Evolutionary conservation across 2,113 vertebrate species (phyloP), one percentile per base, ranked within the genome.

Genomic region (Nettapus auritus): DNA sequence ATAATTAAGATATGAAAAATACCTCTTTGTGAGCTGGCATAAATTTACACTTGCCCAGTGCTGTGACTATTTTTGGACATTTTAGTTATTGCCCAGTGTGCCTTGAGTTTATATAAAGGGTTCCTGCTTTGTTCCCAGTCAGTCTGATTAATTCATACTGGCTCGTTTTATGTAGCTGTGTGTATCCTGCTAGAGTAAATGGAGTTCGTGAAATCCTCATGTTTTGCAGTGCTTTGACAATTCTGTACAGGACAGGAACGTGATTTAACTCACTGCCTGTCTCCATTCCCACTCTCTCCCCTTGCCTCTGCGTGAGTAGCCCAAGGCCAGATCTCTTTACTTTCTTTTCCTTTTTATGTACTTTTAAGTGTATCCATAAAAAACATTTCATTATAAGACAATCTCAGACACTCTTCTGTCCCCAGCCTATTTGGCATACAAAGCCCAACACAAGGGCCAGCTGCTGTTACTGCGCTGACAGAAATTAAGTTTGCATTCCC

Each of bases 111-210:
- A 83, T 91, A 83, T 60, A 78, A 82, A 85, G 82, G 81, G 46
- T 64, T 92, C 63, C 44, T 89, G 17, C 89, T 82, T 89, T 56
- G 19, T 85, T 96, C 87, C 79, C 84, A 8, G 57, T 89, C 21
- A 0, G 4, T 70, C 88, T 66, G 50, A 91, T 86, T 93, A 53
- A 77, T 82, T 96, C 46, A 6, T 9, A 74, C 42, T 66, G 69
- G 91, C 59, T 95, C 75, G 68, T 60, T 90, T 84, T 52, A 81
- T 87, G 91, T 91, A 95, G 68, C 2, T 4, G 11, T 56, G 52
- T 88, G 68, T 85, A 40, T 79, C 76, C 64, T 80, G 4, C 46
- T 78, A 79, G 75, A 86, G 70, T 94, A 86, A 83, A 86, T 31
- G n/a, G 46, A 0, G 0, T 55, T 87, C 78, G 67, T 80, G 63